A percentile compares a stretch with the other conserved stretches of the same genome.
phyloP scores from a whole-genome alignment of 1,140 invertebrate genomes.

The Lamellibrachia luymesi region DNA sequence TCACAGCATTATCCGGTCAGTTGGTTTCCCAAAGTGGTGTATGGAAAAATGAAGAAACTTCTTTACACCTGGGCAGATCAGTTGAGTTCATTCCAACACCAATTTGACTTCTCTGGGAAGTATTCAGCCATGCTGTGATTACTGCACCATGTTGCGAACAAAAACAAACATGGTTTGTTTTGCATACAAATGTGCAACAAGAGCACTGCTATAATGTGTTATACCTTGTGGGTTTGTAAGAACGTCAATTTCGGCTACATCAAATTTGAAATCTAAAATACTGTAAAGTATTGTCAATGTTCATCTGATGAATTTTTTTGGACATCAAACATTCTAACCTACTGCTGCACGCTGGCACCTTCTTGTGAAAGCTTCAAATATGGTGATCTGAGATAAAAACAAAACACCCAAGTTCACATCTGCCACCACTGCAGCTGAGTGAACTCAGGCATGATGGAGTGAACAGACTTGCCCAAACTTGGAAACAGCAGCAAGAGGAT shows the following conservation, averaged over 20 bases:
- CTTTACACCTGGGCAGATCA: background rate
- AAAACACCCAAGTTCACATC: background rate
- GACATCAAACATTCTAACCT: too few relatives aligned
- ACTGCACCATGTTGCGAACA: too few relatives aligned
- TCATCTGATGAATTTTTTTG: background rate
- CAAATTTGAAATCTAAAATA: background rate
- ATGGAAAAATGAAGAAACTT: too few relatives aligned
- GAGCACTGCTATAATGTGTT: too few relatives aligned
- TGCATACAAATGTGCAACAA: too few relatives aligned
- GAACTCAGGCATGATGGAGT: background rate
- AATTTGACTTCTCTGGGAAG: background rate
- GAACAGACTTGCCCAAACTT: background rate
- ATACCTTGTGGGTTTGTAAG: too few relatives aligned
- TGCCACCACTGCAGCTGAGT: background rate
- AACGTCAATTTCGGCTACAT: background rate
- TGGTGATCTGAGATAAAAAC: background rate
- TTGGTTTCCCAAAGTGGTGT: too few relatives aligned
- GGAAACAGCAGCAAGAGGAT: background rate
- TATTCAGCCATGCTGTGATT: background rate
- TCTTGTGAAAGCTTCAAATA: background rate
- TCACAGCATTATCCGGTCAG: too few relatives aligned
- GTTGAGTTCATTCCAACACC: background rate
- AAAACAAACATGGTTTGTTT: too few relatives aligned
- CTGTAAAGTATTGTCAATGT: too few relatives aligned
- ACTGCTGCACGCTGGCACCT: background rate